Evolutionary conservation across 1,140 invertebrate genomes (phyloP), one percentile per base, ranked within the genome.

Genomic region (Aphaenogaster ashmeadi): DNA sequence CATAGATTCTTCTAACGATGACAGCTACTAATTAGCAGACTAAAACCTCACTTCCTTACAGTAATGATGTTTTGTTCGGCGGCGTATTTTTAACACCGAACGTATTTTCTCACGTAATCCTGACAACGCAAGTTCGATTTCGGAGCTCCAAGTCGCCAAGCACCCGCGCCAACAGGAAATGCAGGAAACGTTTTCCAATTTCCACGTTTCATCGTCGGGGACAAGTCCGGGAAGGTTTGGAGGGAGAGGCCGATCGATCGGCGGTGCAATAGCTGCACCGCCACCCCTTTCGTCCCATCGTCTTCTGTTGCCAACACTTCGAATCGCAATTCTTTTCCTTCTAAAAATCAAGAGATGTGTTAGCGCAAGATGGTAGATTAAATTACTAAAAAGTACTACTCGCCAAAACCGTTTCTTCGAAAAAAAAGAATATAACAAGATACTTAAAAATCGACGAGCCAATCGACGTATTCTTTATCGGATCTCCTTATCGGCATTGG

Each of bases 171-270:
- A 44, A 74, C 80, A 84, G 80, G 86, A 87, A 87, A 84, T 72
- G 80, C 80, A 84, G 86, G 86, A 84, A 87, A 87, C 86, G 86
- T 87, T 87, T 87, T 87, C 80, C 86, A 87, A 87, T 87, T 87
- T 87, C 86, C 86, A 84, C 86, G 80, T 87, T 87, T 87, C 86
- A 87, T 87, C 80, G 69, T 72, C 80, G 36, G 52, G 80, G 69
- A 87, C 67, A 87, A 71, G 66, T 75, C 58, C 56, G 54, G 44
- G 80, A 74, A 56, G 86, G 41, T 41, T 83, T 47, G 52, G 80
- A 74, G 66, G 80, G 50, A 52, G 69, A 33, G 38, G 18, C 67
- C 67, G 87, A 89, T 89, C 87, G 88, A 89, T 89, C 80, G 87
- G 52, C 69, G 58, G 36, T 83, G 87, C 77, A 58, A 58, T 62